These are phyloP conservation scores for Lepidochitona cinerea DNA, from an alignment of 2,888 invertebrate species.

Conservation along the genomic window DNA sequence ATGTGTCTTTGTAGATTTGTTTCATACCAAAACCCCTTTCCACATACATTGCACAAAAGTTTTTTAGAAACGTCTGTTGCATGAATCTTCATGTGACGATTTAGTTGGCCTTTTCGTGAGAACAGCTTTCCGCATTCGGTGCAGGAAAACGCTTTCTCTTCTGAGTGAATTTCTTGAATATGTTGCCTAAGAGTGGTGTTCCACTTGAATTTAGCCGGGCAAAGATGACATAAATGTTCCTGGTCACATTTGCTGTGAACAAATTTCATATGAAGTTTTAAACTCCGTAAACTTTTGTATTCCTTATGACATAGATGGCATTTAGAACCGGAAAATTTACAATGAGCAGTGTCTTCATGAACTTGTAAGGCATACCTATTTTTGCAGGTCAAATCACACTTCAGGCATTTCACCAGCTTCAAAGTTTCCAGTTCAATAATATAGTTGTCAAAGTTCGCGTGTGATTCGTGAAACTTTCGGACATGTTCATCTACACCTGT, in stretches of 20 bases:
- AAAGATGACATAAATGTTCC: conserved; percentile 39
- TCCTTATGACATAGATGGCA: conserved; percentile 41
- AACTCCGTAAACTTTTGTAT: conserved; percentile 36
- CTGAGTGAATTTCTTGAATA: conserved; percentile 46
- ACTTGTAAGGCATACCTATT: conserved; percentile 30
- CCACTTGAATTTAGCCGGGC: conserved; percentile 47
- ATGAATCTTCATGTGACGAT: conserved; percentile 45
- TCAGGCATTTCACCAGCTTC: conserved; percentile 31
- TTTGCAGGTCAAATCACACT: conserved; percentile 33
- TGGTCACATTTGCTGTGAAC: conserved; percentile 34
- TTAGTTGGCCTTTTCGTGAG: conserved; percentile 40
- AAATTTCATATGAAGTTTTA: conserved; percentile 41
- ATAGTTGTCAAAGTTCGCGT: conserved; percentile 33
- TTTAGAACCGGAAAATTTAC: conserved; percentile 8
- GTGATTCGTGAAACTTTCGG: conserved; percentile 33
- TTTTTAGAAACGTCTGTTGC: conserved; percentile 36
- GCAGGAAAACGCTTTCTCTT: conserved; percentile 38
- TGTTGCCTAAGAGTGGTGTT: conserved; percentile 44
- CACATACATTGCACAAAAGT: conserved; percentile 42
- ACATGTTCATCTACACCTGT: conserved; percentile 45
- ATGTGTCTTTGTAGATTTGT: conserved; percentile 50
- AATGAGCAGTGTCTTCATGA: conserved; percentile 40
- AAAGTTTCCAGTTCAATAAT: conserved; percentile 35
- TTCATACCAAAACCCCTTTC: conserved; percentile 47
- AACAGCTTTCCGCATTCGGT: conserved; percentile 45